Base-by-base conservation (phyloP, 2,113 vertebrate species). In the Myotis yumanensis region DNA sequence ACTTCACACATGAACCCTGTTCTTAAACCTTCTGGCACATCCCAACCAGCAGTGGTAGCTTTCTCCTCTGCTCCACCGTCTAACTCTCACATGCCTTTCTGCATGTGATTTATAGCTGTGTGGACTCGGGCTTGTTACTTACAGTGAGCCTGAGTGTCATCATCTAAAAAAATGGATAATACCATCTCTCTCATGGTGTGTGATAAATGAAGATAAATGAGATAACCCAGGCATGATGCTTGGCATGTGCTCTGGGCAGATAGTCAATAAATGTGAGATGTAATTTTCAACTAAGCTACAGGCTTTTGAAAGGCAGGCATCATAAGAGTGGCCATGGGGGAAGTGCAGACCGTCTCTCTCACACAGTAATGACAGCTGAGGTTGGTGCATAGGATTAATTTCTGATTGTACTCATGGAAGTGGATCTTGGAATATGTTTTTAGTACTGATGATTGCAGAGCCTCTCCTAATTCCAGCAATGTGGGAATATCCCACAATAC, bases 191-290 rank as follows among this genome's bases (percentile, higher is more conserved):
- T 94, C 73, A 2, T 37, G 51, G 20, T 64, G 43, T 84, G 52
- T 95, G 72, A 54, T 88, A 69, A 86, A 77, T 66, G 75, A 93
- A 94, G 52, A 87, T n/a, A 73, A 72, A 92, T 76, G 64, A 76
- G 57, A 57, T 66, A 80, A 91, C 46, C 12, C 51, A 89, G 64
- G 5, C 25, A 23, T 62, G n/a, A 20, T 89, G 43, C 20, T 75
- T 86, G 83, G 25, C 48, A 57, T 48, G 64, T 77, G 23, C 54
- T 66, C 69, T 40, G 43, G 23, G 16, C 9, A 46, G 12, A 43
- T 77, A 23, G 54, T 71, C 46, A 86, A 59, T 77, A 86, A 64
- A 18, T 40, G 22, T 48, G 72, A 15, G 25, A 16, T 35, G 64
- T 57, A 86, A n/a, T 54, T 93, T 73, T 79, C 37, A 94, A 10